Evolutionary conservation across 2,113 vertebrate genomes (phyloP).

Genomic region (Lonchura striata): DNA sequence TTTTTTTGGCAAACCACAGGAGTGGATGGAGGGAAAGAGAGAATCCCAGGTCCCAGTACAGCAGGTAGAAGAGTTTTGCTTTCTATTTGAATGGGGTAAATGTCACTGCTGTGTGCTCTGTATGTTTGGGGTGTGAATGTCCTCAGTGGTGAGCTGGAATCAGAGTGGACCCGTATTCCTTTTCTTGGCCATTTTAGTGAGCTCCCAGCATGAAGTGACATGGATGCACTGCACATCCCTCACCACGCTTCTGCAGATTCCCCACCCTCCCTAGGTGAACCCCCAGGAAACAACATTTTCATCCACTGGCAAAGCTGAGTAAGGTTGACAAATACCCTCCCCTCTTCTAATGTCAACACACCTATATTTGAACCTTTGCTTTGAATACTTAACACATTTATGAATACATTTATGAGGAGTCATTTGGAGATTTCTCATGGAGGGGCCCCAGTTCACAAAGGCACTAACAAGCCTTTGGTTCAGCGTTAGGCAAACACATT

Average conservation of each 20-base stretch:
- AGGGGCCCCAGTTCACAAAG: not conserved
- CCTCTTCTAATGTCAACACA: not conserved
- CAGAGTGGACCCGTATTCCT: not conserved
- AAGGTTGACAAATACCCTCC: not conserved
- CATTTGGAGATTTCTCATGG: not conserved
- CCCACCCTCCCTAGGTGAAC: not conserved
- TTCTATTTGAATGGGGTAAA: not conserved
- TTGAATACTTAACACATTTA: conserved; percentile 17
- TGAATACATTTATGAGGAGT: conserved; percentile 43
- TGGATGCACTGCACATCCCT: not conserved
- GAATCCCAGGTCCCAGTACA: not conserved
- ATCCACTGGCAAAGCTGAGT: not conserved
- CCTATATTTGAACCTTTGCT: conserved; percentile 18
- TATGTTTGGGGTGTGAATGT: not conserved
- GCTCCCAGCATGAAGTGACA: not conserved
- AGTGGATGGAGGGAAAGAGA: not conserved
- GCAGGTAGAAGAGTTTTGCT: not conserved
- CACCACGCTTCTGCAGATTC: not conserved
- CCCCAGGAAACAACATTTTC: not conserved
- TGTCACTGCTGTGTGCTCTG: not conserved
- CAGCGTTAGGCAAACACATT: not conserved
- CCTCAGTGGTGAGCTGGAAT: not conserved
- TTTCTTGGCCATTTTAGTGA: not conserved
- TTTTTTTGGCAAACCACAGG: not conserved
- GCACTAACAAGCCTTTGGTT: not conserved